Percentiles rank a stretch among this genome's conserved stretches.
These are phyloP conservation scores for Chaetops frenatus DNA, from an alignment of 2,113 vertebrate species.

Conservation along the genomic window DNA sequence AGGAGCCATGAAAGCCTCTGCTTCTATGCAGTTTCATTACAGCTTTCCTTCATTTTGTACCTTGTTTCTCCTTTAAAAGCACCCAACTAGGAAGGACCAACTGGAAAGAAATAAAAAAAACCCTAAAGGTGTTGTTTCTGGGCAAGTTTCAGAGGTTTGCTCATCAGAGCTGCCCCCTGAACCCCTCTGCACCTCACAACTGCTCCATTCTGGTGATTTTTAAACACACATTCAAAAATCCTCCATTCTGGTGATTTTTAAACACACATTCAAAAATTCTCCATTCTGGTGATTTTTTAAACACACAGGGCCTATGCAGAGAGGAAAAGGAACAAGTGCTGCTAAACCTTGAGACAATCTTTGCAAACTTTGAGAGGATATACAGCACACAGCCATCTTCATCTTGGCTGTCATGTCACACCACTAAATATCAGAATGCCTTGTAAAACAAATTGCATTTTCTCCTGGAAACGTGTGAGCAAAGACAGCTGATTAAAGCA, in stretches of 20 bases:
- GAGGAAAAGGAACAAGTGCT: not conserved
- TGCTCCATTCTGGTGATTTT: not conserved
- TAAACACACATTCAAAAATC: not conserved
- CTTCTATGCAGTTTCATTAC: not conserved
- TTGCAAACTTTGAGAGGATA: not conserved
- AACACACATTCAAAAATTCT: not conserved
- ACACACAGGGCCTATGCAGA: not conserved
- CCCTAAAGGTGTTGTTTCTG: not conserved
- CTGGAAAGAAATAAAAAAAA: not conserved
- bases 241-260: not conserved
- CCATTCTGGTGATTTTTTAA: not conserved
- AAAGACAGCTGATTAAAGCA: not conserved
- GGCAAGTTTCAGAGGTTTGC: not conserved
- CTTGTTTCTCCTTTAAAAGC: not conserved
- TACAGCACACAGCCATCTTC: not conserved
- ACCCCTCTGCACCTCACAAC: not conserved
- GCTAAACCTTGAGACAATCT: not conserved
- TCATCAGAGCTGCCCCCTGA: not conserved
- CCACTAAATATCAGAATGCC: not conserved
- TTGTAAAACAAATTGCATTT: conserved; percentile 4
- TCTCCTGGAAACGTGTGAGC: not conserved
- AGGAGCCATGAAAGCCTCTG: not conserved
- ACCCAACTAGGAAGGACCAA: not conserved
- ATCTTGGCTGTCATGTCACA: not conserved
- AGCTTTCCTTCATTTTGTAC: not conserved